Conservation (phyloP, 2,888 invertebrate genomes). For the Podabrus alpinus region DNA sequence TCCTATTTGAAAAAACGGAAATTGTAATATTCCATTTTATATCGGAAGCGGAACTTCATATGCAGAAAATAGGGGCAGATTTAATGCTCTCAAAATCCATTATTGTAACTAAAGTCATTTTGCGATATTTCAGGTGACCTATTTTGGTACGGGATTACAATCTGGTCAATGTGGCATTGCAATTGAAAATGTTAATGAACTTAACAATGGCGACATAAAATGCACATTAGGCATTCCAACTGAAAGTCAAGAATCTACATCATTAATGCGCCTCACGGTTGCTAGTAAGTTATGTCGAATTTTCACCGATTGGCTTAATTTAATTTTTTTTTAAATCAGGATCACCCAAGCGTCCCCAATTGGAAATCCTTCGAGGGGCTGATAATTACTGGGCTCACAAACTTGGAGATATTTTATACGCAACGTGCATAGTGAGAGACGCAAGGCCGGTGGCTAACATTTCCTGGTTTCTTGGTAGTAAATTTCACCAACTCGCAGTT, state of each 20-base stretch:
- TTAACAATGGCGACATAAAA: slow-evolving; percentile 71
- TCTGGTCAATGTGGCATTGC: slow-evolving; percentile 74
- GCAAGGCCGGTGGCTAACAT: slow-evolving; percentile 79
- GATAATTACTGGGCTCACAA: slow-evolving; percentile 57
- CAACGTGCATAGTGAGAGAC: slow-evolving; percentile 69
- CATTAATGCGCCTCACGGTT: slow-evolving; percentile 67
- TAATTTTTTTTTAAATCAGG: slow-evolving; percentile 55
- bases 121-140: slow-evolving; percentile 47
- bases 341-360: slow-evolving; percentile 56
- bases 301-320: background rate
- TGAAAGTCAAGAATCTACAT: slow-evolving; percentile 63
- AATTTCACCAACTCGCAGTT: slow-evolving; percentile 13
- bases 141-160: slow-evolving; percentile 59
- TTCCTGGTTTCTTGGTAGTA: slow-evolving; percentile 73
- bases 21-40: background rate
- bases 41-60: background rate
- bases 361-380: slow-evolving; percentile 54
- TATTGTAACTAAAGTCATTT: background rate
- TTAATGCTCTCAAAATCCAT: background rate
- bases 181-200: slow-evolving; percentile 66
- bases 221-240: slow-evolving; percentile 67
- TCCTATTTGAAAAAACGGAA: background rate
- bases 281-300: slow-evolving; percentile 66
- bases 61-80: background rate
- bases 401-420: slow-evolving; percentile 66